These are phyloP conservation scores for Anthopleura xanthogrammica DNA, from an alignment of 92 coral and sea anemone species.

Conservation along the genomic window DNA sequence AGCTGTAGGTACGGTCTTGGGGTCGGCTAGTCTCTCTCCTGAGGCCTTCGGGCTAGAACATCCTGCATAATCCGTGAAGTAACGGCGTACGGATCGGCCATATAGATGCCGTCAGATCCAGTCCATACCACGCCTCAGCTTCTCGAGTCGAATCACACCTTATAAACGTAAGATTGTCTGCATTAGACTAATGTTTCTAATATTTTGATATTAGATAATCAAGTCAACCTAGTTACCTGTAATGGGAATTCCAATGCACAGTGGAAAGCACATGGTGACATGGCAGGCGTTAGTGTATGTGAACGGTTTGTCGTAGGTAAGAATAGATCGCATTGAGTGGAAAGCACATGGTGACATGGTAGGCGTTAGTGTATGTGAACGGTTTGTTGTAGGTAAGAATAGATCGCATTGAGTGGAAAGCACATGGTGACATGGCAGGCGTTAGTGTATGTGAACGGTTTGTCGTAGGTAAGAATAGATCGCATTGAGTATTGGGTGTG, in stretches of 20 bases:
- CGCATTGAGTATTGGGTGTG: too few relatives aligned
- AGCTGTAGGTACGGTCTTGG: too few relatives aligned
- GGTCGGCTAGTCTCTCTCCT: too few relatives aligned
- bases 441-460: slow-evolving; percentile 56
- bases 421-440: slow-evolving; percentile 45
- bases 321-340: slow-evolving; percentile 19
- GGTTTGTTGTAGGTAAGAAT: slow-evolving; percentile 61
- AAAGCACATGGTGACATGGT: slow-evolving; percentile 44
- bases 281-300: slow-evolving; percentile 43
- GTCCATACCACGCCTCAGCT: too few relatives aligned
- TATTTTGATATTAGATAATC: background rate
- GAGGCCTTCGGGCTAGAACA: too few relatives aligned
- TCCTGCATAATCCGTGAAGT: too few relatives aligned
- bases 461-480: slow-evolving; percentile 54
- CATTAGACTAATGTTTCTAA: background rate
- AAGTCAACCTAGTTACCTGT: slow-evolving; percentile 13
- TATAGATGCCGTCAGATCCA: too few relatives aligned
- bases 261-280: slow-evolving; percentile 39
- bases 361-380: slow-evolving; percentile 52
- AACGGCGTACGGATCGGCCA: too few relatives aligned
- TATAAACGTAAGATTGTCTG: too few relatives aligned
- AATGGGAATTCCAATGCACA: slow-evolving; percentile 39
- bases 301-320: slow-evolving; percentile 69
- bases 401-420: slow-evolving; percentile 30
- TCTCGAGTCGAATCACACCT: too few relatives aligned